Evolutionary conservation across 2,888 invertebrate genomes (phyloP).

Genomic region (Parasteatoda lunata): DNA sequence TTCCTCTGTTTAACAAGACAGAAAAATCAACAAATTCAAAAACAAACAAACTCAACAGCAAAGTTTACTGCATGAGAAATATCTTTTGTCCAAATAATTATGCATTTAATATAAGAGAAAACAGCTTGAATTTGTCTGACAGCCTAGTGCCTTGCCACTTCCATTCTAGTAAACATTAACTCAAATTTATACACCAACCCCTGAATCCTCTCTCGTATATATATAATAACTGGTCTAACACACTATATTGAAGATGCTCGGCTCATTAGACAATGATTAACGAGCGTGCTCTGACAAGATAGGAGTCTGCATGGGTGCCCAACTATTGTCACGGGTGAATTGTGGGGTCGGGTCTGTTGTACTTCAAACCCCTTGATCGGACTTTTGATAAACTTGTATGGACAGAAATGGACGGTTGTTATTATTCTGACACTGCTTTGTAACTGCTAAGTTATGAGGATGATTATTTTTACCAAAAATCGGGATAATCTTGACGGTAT

Average conservation of each 20-base stretch:
- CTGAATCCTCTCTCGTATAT: neutral
- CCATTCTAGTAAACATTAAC: neutral
- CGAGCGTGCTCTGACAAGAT: slow-evolving; percentile 53
- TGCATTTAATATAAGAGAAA: neutral
- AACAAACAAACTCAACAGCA: too few relatives aligned
- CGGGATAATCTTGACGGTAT: too few relatives aligned
- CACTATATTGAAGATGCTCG: slow-evolving; percentile 55
- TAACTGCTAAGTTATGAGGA: neutral
- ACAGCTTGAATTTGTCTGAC: slow-evolving; percentile 1
- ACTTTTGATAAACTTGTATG: slow-evolving; percentile 34
- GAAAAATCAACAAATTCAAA: too few relatives aligned
- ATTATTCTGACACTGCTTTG: neutral
- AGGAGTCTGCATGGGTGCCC: slow-evolving; percentile 19
- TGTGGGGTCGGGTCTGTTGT: slow-evolving; percentile 62
- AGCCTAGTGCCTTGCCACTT: neutral
- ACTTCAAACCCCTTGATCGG: slow-evolving; percentile 54
- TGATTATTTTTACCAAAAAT: neutral
- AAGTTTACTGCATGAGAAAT: too few relatives aligned
- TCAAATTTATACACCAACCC: neutral
- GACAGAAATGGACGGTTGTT: neutral
- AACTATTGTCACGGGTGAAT: slow-evolving; percentile 60
- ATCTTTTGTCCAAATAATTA: too few relatives aligned
- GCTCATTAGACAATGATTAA: slow-evolving; percentile 66
- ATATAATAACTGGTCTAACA: neutral
- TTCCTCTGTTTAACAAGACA: too few relatives aligned